Base-by-base conservation (phyloP, 1,140 invertebrate species). In the Drosophila teissieri region DNA sequence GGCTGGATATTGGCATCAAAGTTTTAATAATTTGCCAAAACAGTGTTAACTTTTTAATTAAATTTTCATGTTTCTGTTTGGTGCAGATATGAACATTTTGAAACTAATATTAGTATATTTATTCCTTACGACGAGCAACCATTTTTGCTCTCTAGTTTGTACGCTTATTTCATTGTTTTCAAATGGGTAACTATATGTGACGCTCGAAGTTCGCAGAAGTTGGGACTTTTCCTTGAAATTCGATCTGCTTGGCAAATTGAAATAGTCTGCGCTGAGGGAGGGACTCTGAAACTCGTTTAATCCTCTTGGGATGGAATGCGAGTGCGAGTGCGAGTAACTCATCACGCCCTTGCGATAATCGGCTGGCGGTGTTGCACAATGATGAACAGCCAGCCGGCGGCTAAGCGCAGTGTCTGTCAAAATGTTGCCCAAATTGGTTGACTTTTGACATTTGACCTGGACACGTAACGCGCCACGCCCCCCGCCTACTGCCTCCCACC, bases 401-500 rank as follows among this genome's bases (percentile, higher is more conserved):
- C 48, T 68, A 65, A 58, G 64, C 63, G 56, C 31, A 54, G 68
- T 84, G 80, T 67, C 80, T 89, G 84, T 88, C 80, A 88, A 65
- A 88, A 73, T 77, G 83, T 80, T 74, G 45, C 63, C 80, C 65
- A 79, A 86, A 88, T 86, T 83, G 75, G 83, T 76, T 89, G 83
- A 83, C 83, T 88, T 89, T 51, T 88, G 84, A 84, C 83, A 88
- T 88, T 83, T 88, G 83, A 88, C 84, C 80, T 88, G 83, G 61
- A 81, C 82, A 85, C 81, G 82, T 85, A 86, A 78, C 63, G 73
- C 78, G 46, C 60, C 44, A 27, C 34, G 27, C 52, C 24, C 27
- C 45, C 15, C n/a, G 6, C n/a, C 5, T 46, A 10, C 4, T 10
- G 4, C 37, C 24, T 10, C 15, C 7, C 15, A 44, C 7, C 15